A percentile compares a stretch with the other conserved stretches of the same genome.
Evolutionary conservation across 2,888 invertebrate genomes (phyloP).

Genomic region (Prostheceraeus crozeri): DNA sequence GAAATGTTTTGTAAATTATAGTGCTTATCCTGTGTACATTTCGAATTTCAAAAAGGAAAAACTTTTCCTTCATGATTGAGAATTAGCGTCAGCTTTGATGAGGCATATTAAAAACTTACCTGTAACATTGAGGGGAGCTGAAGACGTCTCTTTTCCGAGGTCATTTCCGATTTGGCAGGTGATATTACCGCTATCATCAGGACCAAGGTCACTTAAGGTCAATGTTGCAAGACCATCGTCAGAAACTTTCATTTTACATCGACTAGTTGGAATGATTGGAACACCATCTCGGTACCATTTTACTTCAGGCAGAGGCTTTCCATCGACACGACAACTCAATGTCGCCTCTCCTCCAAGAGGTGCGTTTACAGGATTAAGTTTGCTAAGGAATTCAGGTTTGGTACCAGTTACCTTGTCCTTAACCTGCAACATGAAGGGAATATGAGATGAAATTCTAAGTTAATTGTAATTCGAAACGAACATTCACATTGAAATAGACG

Average conservation of each 20-base stretch:
- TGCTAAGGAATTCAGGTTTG: slow-evolving; percentile 74
- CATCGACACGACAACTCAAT: slow-evolving; percentile 47
- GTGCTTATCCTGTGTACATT: no score
- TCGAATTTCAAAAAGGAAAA: no score
- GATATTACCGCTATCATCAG: slow-evolving; percentile 88
- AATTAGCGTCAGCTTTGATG: no score
- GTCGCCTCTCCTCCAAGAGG: slow-evolving; percentile 50
- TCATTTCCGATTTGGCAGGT: slow-evolving; percentile 89
- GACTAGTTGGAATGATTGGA: slow-evolving; percentile 58
- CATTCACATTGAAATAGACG: no score
- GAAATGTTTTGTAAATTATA: no score
- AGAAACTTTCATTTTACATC: slow-evolving; percentile 62
- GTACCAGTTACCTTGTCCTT: slow-evolving; percentile 65
- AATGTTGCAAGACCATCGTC: slow-evolving; percentile 71
- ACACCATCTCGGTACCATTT: slow-evolving; percentile 54
- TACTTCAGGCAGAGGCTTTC: slow-evolving; percentile 47
- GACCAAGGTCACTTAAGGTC: slow-evolving; percentile 76
- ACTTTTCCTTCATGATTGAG: no score
- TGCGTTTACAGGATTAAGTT: slow-evolving; percentile 47
- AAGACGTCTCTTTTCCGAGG: slow-evolving; percentile 79
- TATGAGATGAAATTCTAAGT: no score
- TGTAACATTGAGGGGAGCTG: slow-evolving; percentile 79
- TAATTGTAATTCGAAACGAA: no score
- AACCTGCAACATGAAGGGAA: no score
- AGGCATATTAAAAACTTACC: no score